phyloP scores from a whole-genome alignment of 2,113 vertebrate genomes.

The Urocolius indicus region DNA sequence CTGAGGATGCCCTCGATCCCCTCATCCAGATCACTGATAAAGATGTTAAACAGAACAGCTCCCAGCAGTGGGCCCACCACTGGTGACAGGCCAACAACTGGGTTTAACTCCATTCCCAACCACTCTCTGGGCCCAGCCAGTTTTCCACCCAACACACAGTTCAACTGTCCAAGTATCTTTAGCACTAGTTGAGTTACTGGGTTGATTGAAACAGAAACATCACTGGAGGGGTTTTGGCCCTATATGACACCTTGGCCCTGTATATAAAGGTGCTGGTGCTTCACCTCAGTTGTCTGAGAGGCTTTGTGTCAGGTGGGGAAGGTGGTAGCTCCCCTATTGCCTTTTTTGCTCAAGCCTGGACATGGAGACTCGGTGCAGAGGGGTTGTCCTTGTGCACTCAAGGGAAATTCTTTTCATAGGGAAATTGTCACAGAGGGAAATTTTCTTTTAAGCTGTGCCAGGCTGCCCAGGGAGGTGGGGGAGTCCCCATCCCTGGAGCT shows the following conservation, averaged over 20 bases:
- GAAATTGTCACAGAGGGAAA: too few relatives aligned
- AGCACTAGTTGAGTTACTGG: conserved; percentile 18
- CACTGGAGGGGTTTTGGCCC: conserved; percentile 15
- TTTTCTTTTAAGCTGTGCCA: too few relatives aligned
- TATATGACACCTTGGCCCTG: conserved; percentile 47
- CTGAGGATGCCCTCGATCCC: too few relatives aligned
- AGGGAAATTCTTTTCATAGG: background rate
- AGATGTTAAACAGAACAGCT: too few relatives aligned
- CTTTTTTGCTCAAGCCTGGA: accelerated
- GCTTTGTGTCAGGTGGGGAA: background rate
- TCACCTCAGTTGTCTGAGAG: conserved; percentile 57
- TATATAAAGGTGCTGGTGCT: conserved; percentile 56
- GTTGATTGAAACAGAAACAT: background rate
- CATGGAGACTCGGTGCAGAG: accelerated
- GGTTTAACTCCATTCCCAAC: too few relatives aligned
- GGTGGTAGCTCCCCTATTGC: background rate
- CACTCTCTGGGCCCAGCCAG: too few relatives aligned
- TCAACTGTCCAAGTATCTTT: background rate
- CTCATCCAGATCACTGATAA: too few relatives aligned
- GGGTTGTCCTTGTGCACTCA: background rate
- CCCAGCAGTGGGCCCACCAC: too few relatives aligned
- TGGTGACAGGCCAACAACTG: too few relatives aligned
- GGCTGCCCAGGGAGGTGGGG: too few relatives aligned
- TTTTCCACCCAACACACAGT: too few relatives aligned
- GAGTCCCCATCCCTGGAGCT: too few relatives aligned